phyloP scores from a whole-genome alignment of 1,140 invertebrate species.

The Berghia stephanieae region DNA sequence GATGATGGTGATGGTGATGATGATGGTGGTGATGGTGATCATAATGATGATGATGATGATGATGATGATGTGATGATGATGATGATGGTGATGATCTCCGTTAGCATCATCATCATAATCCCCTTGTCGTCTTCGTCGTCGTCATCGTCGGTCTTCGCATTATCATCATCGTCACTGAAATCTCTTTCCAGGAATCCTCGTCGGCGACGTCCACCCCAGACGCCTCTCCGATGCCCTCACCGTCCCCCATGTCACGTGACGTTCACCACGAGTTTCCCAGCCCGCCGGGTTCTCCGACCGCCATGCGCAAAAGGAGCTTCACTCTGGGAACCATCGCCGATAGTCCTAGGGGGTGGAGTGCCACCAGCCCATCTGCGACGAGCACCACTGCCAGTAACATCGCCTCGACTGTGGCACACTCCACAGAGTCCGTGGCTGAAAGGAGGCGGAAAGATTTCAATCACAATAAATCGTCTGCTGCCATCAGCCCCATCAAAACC shows the following conservation, averaged over 20 bases:
- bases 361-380: too few species aligned
- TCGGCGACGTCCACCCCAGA: constrained; percentile 51
- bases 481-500: constrained; percentile 51
- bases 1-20: too few species aligned
- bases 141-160: neutral
- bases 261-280: constrained; percentile 50
- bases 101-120: too few species aligned
- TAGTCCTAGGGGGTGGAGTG: constrained; percentile 25
- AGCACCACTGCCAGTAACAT: too few species aligned
- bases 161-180: too few species aligned
- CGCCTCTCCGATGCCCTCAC: constrained; percentile 54
- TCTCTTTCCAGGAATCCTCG: constrained; percentile 49
- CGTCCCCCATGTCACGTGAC: constrained; percentile 53
- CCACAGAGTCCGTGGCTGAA: constrained; percentile 14
- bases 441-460: constrained; percentile 37
- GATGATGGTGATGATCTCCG: too few species aligned
- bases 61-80: too few species aligned
- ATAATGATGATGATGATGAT: too few species aligned
- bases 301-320: constrained; percentile 54
- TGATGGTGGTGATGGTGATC: too few species aligned
- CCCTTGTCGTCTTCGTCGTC: neutral
- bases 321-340: constrained; percentile 56
- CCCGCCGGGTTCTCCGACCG: constrained; percentile 48
- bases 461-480: constrained; percentile 36
- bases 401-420: constrained; percentile 1